Percentiles rank a stretch among this genome's conserved stretches.
Evolutionary conservation across 1,140 invertebrate species (phyloP).

Genomic region (Penaeus japonicus): DNA sequence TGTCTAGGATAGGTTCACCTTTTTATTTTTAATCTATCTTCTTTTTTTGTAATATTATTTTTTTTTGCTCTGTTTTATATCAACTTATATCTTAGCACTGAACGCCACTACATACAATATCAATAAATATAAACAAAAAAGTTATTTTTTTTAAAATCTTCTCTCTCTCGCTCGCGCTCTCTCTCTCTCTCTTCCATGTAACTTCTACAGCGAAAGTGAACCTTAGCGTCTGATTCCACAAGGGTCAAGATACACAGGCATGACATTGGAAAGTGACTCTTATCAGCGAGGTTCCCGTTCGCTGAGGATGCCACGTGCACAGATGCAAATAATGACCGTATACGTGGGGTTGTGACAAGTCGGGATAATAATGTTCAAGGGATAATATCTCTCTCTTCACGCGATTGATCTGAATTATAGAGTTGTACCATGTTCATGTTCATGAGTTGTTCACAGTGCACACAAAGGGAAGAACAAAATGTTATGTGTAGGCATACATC

Average conservation of each 20-base stretch:
- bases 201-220: neutral
- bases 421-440: slow-evolving; percentile 3
- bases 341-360: neutral
- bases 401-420: neutral
- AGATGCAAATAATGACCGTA: neutral
- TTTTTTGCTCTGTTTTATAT: neutral
- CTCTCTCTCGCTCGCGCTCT: too few species aligned
- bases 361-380: neutral
- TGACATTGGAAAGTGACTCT: too few species aligned
- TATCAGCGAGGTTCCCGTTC: too few species aligned
- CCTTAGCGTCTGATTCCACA: neutral
- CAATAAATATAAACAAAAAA: slow-evolving; percentile 49
- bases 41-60: too few species aligned
- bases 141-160: too few species aligned
- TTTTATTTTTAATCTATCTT: too few species aligned
- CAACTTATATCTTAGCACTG: slow-evolving; percentile 47
- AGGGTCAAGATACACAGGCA: too few species aligned
- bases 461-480: neutral
- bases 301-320: neutral
- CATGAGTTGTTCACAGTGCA: slow-evolving; percentile 1
- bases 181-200: too few species aligned
- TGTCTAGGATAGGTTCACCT: too few species aligned
- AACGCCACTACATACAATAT: slow-evolving; percentile 45
- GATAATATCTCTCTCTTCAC: neutral
- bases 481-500: neutral